phyloP scores from a whole-genome alignment of 2,888 invertebrate genomes.

The Eutolmus rufibarbis region DNA sequence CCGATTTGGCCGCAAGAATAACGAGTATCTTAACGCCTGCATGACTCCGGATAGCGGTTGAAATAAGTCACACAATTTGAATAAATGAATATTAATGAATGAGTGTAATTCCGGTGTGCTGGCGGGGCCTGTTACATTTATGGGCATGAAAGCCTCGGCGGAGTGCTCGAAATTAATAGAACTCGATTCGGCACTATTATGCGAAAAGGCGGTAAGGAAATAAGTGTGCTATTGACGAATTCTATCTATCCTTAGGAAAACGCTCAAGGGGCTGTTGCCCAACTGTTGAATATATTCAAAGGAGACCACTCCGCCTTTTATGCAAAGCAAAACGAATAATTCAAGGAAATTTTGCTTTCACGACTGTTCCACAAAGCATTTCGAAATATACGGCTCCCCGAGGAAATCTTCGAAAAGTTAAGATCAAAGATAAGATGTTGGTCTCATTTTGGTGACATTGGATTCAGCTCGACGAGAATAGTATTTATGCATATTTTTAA shows the following conservation, averaged over 20 bases:
- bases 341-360: neutral
- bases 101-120: constrained; percentile 36
- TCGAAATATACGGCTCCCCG: neutral
- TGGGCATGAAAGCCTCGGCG: neutral
- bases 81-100: constrained; percentile 41
- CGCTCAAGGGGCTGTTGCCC: neutral
- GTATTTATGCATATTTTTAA: neutral
- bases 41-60: neutral
- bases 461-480: neutral
- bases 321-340: neutral
- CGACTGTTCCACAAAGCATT: neutral
- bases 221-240: neutral
- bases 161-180: neutral
- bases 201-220: neutral
- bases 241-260: neutral
- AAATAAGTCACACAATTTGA: constrained; percentile 20
- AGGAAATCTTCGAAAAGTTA: neutral
- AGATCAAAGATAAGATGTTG: neutral
- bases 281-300: neutral
- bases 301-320: neutral
- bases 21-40: constrained; percentile 23
- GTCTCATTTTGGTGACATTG: neutral
- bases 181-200: neutral
- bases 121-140: constrained; percentile 4
- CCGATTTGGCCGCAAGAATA: neutral